Percentiles rank a stretch among this genome's conserved stretches.
Conservation (phyloP, 2,113 vertebrate species). For the Bungarus multicinctus region DNA sequence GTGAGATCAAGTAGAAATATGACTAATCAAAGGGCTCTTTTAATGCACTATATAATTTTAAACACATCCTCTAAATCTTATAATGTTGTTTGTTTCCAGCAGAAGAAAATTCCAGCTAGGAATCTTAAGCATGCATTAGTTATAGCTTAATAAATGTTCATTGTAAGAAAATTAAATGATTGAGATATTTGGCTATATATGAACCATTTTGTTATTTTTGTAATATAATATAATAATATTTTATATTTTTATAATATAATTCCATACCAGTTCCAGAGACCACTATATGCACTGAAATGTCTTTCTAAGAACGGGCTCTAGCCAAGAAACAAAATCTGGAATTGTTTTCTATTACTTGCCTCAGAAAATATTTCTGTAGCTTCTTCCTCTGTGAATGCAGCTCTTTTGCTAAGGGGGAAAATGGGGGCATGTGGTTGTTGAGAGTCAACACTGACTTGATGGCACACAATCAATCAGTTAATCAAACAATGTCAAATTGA, state of each 20-base stretch:
- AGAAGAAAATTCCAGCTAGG: background rate
- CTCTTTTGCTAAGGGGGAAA: background rate
- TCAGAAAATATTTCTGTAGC: background rate
- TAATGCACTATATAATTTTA: background rate
- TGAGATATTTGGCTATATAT: background rate
- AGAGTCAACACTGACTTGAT: background rate
- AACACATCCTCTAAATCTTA: conserved; percentile 15
- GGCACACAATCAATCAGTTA: background rate
- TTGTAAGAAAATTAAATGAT: background rate
- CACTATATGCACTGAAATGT: background rate
- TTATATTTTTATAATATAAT: background rate
- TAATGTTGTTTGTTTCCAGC: background rate
- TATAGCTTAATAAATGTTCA: background rate
- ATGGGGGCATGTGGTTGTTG: background rate
- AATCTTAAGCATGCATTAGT: background rate
- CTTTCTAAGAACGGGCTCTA: background rate
- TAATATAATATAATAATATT: background rate
- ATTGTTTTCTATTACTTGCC: background rate
- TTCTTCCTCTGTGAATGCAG: background rate
- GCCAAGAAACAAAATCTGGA: background rate
- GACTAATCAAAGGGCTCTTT: background rate
- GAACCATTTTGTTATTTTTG: background rate
- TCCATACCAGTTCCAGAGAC: background rate
- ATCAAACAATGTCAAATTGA: background rate
- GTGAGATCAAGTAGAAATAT: conserved; percentile 26